Evolutionary conservation across 2,113 vertebrate species (phyloP), one percentile per base, ranked within the genome.

Genomic region (Trogon melanurus): DNA sequence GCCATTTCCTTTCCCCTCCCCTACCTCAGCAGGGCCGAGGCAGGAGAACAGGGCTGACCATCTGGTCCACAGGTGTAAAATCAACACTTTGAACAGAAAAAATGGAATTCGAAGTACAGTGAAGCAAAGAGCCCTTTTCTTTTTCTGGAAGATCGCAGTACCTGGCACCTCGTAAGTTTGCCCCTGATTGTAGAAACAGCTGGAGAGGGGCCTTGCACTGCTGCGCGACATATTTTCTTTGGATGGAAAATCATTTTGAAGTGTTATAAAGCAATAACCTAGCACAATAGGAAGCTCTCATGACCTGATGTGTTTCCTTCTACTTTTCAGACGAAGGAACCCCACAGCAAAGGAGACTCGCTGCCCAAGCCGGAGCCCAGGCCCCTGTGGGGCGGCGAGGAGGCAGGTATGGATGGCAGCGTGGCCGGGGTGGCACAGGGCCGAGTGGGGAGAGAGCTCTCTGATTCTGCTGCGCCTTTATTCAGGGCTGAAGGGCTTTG

Each of bases 261-360:
- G n/a, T 9, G 3, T 66, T 60, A 45, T 29, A 69, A 95, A 89
- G 57, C 75, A 81, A 58, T 56, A 89, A 53, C 13, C 5, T 56
- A 47, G 16, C 23, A 54, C n/a, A 29, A 38, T 0, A 60, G 38
- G 56, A 92, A 88, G 47, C 34, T 74, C 32, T 79, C 3, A 1
- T 75, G 69, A 79, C 36, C 60, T 89, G 30, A 95, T 69, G 67
- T 87, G 65, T 92, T 97, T 41, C 44, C 61, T 85, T 98, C 17
- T 97, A 80, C 97, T 97, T 98, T 97, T 87, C 96, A 98, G 98
- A 91, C 45, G n/a, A 98, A 98, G 94, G 98, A 98, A 12, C 50
- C 96, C n/a, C 95, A 96, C 61, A 74, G 62, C 95, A 98, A 97
- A 50, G 88, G 95, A 74, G 97, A 96, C 64, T 67, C 70, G 1